Conservation (phyloP, 35 echinoderm and acorn worm species). For the Lytechinus pictus region DNA sequence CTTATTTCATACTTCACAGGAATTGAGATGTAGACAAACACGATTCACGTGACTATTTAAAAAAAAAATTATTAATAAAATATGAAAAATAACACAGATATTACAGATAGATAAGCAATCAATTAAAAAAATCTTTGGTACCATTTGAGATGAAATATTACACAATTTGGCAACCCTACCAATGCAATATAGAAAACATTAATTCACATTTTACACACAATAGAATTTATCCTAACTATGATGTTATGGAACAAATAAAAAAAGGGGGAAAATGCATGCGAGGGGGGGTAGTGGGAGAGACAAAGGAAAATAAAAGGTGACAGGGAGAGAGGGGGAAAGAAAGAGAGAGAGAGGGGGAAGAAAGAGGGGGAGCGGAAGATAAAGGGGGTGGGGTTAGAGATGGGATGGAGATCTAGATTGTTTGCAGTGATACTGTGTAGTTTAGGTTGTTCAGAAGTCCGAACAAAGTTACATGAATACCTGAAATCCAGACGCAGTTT, state of each 20-base stretch:
- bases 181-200: neutral
- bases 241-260: neutral
- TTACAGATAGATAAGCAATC: neutral
- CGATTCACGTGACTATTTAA: neutral
- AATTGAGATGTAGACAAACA: neutral
- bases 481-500: too few species aligned
- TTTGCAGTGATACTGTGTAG: too few species aligned
- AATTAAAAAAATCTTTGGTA: neutral
- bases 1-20: neutral
- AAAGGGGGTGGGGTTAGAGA: neutral
- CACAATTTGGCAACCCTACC: neutral
- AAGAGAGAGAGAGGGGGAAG: neutral
- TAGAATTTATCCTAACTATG: neutral
- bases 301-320: neutral
- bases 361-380: neutral
- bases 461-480: too few species aligned
- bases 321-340: neutral
- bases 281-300: neutral
- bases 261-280: neutral
- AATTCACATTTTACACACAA: neutral
- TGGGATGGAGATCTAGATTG: neutral
- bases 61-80: neutral
- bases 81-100: neutral
- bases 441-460: too few species aligned
- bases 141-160: neutral